Base-by-base conservation (phyloP, 1,140 invertebrate genomes). In the Lepidotrigona ventralis region DNA sequence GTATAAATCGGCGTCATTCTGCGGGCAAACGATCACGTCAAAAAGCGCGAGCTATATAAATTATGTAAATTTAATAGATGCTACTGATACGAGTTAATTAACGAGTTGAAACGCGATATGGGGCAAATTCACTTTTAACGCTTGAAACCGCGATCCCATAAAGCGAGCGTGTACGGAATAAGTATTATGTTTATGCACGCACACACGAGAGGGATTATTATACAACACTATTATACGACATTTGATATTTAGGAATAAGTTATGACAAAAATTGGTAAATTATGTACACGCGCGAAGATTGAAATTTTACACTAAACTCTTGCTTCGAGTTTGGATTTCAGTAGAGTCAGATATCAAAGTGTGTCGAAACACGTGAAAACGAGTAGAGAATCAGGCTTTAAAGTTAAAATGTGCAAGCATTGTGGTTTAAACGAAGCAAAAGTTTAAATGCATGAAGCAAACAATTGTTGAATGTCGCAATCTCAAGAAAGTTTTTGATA, bases 31-130 rank as follows among this genome's bases (percentile, higher is more conserved):
- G 2, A n/a, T 54, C 39, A 17, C 74, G 63, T 14, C 64, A 54
- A 53, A 78, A 78, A 68, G 21, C 29, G 12, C 21, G 72, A 74
- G 29, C 58, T 33, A 68, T 75, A 68, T 77, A 54, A 78, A 78
- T 78, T 68, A 78, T 33, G 76, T n/a, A 53, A 70, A 46, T 39
- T 60, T 70, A 56, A 70, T 70, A 71, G 21, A 15, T 39, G 51
- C 51, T 5, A 17, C 2, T 21, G 19, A 51, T 72, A 11, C 9
- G 19, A 72, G 46, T 46, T 72, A 79, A 79, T 72, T 60, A 60
- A 71, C 78, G 23, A 79, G 33, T 17, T 46, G 26, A 66, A 23
- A 33, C 46, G 12, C 39, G 26, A 19, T 33, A 53, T 15, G 1
- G 4, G 8, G n/a, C 14, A 51, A 66, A 77, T 77, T 77, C 60